Base-by-base conservation (phyloP, 2,797 vertebrate species). In the Sebastes nivosus region DNA sequence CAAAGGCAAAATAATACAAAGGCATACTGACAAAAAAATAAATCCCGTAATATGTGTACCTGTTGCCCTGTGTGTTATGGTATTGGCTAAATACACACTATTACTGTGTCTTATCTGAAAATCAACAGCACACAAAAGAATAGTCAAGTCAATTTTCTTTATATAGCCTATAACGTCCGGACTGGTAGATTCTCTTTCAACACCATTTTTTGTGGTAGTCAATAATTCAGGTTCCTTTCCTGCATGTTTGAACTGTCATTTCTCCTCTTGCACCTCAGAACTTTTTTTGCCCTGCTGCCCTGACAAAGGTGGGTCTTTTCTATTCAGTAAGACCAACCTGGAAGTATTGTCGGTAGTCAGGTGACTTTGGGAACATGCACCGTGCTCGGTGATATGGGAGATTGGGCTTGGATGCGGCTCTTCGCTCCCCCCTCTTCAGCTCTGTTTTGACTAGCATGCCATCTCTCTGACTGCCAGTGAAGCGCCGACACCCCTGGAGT, bases 381-480 rank as follows among this genome's bases (percentile, higher is more conserved):
- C 81, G 69, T 70, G 50, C 79, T 68, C 12, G 7, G 57, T 82
- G 87, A 89, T 82, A 85, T 85, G 80, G 80, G 80, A 87, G 84
- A 83, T 36, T 86, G 83, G 68, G 22, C 79, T 85, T 69, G 54
- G 86, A 88, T 81, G 76, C 83, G 60, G 60, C 69, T 75, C 75
- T 90, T 81, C 67, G 64, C 81, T 67, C 84, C 83, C 72, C 77
- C 77, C 59, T 73, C 83, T 83, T 84, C 78, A 64, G 74, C 79
- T 87, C 81, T 91, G 88, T 97, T 97, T 96, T 95, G 95, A 96
- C 96, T 95, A 94, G 93, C 86, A 86, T 94, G 94, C 84, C 91
- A 94, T 91, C 95, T 96, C 93, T 89, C 92, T 95, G 94, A 93
- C 95, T 94, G 90, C 92, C 89, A 91, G 93, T 94, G 93, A 95